phyloP scores from a whole-genome alignment of 2,797 vertebrate genomes.

The Amniataba percoides region DNA sequence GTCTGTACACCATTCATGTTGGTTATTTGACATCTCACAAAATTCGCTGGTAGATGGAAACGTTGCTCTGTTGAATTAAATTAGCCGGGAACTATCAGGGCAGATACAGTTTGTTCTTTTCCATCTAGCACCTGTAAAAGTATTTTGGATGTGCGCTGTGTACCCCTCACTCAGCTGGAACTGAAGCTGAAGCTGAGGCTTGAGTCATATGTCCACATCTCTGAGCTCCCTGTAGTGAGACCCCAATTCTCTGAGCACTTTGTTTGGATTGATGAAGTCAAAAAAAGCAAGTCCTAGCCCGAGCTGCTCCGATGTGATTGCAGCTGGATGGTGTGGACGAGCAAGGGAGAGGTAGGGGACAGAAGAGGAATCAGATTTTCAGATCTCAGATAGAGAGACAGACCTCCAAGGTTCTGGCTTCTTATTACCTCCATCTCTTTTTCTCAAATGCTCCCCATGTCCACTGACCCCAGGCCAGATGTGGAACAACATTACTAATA shows the following conservation, averaged over 20 bases:
- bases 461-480: conserved; percentile 65
- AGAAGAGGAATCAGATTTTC: conserved; percentile 58
- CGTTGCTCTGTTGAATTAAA: not conserved
- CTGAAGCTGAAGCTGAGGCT: conserved; percentile 53
- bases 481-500: conserved; percentile 69
- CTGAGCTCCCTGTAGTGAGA: conserved; percentile 62
- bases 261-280: conserved; percentile 74
- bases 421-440: conserved; percentile 39
- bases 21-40: not conserved
- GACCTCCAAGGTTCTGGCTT: conserved; percentile 58
- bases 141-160: not conserved
- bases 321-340: conserved; percentile 67
- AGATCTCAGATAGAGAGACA: conserved; percentile 53
- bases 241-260: conserved; percentile 35
- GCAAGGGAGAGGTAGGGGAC: conserved; percentile 32
- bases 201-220: conserved; percentile 66
- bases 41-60: not conserved
- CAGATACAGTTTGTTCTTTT: not conserved
- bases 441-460: conserved; percentile 40
- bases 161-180: conserved; percentile 11
- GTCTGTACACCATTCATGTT: not conserved
- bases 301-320: conserved; percentile 66
- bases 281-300: conserved; percentile 63
- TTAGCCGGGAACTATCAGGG: not conserved
- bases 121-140: not conserved